phyloP scores from a whole-genome alignment of 2,113 vertebrate genomes.

The Phoenicopterus ruber region DNA sequence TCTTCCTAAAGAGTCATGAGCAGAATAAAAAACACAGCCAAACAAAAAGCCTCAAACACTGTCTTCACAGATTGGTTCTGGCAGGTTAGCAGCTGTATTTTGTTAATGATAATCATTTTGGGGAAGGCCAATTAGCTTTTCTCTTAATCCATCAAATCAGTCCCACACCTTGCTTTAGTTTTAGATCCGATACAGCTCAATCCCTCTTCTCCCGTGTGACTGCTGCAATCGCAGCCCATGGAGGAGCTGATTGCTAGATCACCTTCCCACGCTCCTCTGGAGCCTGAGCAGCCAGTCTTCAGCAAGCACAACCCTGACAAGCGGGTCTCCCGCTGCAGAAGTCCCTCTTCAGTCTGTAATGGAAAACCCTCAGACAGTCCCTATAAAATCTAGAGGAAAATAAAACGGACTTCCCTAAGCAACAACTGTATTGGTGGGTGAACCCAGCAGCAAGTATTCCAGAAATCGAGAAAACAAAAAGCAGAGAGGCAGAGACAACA shows the following conservation, averaged over 20 bases:
- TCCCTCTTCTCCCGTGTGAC: neutral
- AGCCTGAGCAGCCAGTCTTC: neutral
- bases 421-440: neutral
- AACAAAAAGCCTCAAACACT: neutral
- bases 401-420: neutral
- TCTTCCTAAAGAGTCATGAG: neutral
- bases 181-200: neutral
- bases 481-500: neutral
- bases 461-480: neutral
- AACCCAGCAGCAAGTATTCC: neutral
- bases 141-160: constrained; percentile 20
- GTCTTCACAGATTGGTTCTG: neutral
- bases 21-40: neutral
- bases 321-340: neutral
- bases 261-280: neutral
- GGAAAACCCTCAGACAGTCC: neutral
- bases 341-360: neutral
- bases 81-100: constrained; percentile 18
- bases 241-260: neutral
- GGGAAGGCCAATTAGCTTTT: constrained; percentile 34
- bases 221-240: neutral
- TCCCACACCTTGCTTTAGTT: neutral
- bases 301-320: neutral
- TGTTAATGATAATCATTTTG: constrained; percentile 4
- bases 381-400: neutral